These are phyloP conservation scores for Esox niger DNA, from an alignment of 2,113 vertebrate species.

Conservation along the genomic window DNA sequence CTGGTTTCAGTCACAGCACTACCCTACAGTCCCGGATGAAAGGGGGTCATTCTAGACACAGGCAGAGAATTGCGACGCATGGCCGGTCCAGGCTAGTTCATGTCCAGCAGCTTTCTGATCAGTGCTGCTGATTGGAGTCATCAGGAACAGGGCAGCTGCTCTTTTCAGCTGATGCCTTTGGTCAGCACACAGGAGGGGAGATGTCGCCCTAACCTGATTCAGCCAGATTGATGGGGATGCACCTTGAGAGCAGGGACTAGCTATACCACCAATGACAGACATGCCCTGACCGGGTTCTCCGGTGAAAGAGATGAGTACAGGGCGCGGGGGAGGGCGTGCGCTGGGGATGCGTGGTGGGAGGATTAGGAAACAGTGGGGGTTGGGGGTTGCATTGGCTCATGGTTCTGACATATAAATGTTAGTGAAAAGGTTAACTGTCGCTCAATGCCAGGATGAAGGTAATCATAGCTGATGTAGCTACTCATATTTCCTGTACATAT, in stretches of 20 bases:
- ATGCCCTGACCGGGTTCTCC: conserved; percentile 29
- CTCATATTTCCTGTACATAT: too few relatives aligned
- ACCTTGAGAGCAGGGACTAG: conserved; percentile 52
- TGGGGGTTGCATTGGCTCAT: too few relatives aligned
- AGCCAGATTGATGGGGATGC: conserved; percentile 58
- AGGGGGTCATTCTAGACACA: too few relatives aligned
- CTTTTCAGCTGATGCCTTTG: conserved; percentile 27
- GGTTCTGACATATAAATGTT: too few relatives aligned
- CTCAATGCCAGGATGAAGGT: too few relatives aligned
- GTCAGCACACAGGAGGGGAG: conserved; percentile 52
- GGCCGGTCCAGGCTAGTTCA: neutral
- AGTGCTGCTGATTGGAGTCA: conserved; percentile 45
- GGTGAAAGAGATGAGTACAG: neutral
- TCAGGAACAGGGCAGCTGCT: conserved; percentile 44
- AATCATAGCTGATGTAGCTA: too few relatives aligned
- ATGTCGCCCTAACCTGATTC: conserved; percentile 51
- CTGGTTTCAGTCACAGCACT: too few relatives aligned
- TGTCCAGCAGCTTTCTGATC: conserved; percentile 35
- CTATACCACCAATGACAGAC: conserved; percentile 49
- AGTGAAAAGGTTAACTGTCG: too few relatives aligned
- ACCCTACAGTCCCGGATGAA: too few relatives aligned
- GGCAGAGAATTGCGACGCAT: too few relatives aligned
- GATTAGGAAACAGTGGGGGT: too few relatives aligned
- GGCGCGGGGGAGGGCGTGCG: neutral
- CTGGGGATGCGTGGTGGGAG: neutral